Base-by-base conservation (phyloP, 2,888 invertebrate genomes). In the Glaucopsyche alexis region DNA sequence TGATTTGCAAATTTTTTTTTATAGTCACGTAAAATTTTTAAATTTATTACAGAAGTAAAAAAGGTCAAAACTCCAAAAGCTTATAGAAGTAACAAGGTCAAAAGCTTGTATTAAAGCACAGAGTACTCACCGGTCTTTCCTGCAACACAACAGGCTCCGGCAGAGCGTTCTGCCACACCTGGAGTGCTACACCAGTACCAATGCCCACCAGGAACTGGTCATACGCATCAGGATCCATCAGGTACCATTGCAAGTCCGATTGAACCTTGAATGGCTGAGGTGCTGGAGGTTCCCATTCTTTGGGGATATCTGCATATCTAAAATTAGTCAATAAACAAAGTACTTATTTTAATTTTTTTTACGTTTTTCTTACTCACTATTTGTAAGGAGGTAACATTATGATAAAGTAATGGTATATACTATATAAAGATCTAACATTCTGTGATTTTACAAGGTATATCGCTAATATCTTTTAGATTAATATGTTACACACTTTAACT, bases 131-230 rank as follows among this genome's bases (percentile, higher is more conserved):
- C 75, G 95, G 95, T 87, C 99, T 95, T 80, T 98, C 96, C 87
- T 98, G 97, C 52, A 98, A 79, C 75, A 96, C 85, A 0, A 94
- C 91, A 14, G 98, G 98, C 82, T 99, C 99, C 0, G 98, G 98
- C 66, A 96, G 93, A 0, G 96, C 95, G 87, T 99, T 99, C 83
- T 97, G 96, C 96, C 97, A 98, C 71, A 98, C 96, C 80, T 96
- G 96, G 67, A 99, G 96, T 65, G 95, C 96, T 0, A 95, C 95
- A 0, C 96, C 96, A 71, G 96, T 96, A 70, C 98, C 98, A 72
- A 96, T 95, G 38, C 98, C 97, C 16, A 99, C 96, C 81, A 97
- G 95, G 89, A 96, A 99, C 87, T 99, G 99, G 92, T 99, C 99
- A 82, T 97, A 98, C 72, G 98, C 97, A 91, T 99, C 99, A 0